Percentiles rank a stretch among this genome's conserved stretches.
phyloP scores from a whole-genome alignment of 2,797 vertebrate genomes.

The Malacoctenus gilli region DNA sequence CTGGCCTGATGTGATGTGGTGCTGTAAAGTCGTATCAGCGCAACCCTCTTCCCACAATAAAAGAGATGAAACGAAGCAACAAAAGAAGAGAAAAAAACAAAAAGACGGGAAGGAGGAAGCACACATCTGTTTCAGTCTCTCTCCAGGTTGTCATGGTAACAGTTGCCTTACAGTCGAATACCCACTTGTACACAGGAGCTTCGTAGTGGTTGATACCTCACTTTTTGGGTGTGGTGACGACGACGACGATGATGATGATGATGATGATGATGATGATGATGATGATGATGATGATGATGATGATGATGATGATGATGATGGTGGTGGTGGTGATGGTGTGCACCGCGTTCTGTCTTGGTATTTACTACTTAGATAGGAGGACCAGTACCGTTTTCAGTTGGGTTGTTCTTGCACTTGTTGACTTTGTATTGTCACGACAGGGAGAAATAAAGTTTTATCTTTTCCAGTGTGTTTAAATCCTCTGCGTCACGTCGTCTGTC shows the following conservation, averaged over 20 bases:
- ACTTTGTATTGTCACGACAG: constrained; percentile 84
- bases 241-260: constrained; percentile 54
- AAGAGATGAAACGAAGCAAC: not conserved
- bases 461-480: constrained; percentile 82
- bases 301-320: constrained; percentile 58
- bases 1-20: constrained; percentile 69
- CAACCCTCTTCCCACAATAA: constrained; percentile 41
- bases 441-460: constrained; percentile 85
- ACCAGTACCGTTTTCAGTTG: constrained; percentile 73
- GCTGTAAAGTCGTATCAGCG: constrained; percentile 68
- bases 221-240: constrained; percentile 75
- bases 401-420: constrained; percentile 84
- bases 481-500: constrained; percentile 60
- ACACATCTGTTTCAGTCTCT: constrained; percentile 63
- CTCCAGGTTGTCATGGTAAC: constrained; percentile 77
- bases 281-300: constrained; percentile 51
- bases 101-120: constrained; percentile 40
- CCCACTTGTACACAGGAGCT: constrained; percentile 78
- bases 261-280: constrained; percentile 61
- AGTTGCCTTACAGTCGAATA: constrained; percentile 83
- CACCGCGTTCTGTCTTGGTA: constrained; percentile 78
- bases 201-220: constrained; percentile 79
- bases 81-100: constrained; percentile 11
- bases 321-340: constrained; percentile 59
- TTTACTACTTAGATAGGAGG: constrained; percentile 76